Conservation (phyloP, 2,888 invertebrate genomes). For the Silvanus unidentatus region DNA sequence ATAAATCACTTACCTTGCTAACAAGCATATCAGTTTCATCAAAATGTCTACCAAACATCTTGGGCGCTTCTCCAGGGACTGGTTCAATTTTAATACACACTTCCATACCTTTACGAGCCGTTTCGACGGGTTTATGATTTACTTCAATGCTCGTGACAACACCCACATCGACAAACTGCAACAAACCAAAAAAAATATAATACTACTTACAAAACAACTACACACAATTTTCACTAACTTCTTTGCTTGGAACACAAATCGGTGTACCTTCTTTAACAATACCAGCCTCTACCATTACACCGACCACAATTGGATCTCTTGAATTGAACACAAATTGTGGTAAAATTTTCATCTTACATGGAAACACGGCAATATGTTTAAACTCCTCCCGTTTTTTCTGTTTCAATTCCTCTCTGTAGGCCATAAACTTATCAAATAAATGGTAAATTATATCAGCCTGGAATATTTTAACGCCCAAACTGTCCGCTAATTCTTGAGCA, state of each 20-base stretch:
- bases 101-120: slow-evolving; percentile 92
- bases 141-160: slow-evolving; percentile 90
- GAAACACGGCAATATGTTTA: slow-evolving; percentile 96
- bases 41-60: slow-evolving; percentile 98
- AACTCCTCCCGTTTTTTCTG: slow-evolving; percentile 90
- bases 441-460: slow-evolving; percentile 99
- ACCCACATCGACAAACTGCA: slow-evolving; percentile 89
- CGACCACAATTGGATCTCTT: slow-evolving; percentile 95
- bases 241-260: slow-evolving; percentile 93
- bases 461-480: slow-evolving; percentile 91
- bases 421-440: slow-evolving; percentile 94
- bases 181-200: slow-evolving; percentile 25
- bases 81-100: slow-evolving; percentile 97
- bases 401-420: slow-evolving; percentile 85
- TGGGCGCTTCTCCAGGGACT: slow-evolving; percentile 95
- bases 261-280: slow-evolving; percentile 95
- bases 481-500: slow-evolving; percentile 96
- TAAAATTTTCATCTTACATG: slow-evolving; percentile 81
- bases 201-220: neutral
- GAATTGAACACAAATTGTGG: slow-evolving; percentile 96
- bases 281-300: slow-evolving; percentile 93
- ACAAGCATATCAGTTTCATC: slow-evolving; percentile 91
- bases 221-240: slow-evolving; percentile 61
- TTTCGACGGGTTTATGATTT: slow-evolving; percentile 92
- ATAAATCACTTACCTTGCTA: slow-evolving; percentile 70